phyloP scores from a whole-genome alignment of 2,113 vertebrate genomes.

The Clupea harengus region DNA sequence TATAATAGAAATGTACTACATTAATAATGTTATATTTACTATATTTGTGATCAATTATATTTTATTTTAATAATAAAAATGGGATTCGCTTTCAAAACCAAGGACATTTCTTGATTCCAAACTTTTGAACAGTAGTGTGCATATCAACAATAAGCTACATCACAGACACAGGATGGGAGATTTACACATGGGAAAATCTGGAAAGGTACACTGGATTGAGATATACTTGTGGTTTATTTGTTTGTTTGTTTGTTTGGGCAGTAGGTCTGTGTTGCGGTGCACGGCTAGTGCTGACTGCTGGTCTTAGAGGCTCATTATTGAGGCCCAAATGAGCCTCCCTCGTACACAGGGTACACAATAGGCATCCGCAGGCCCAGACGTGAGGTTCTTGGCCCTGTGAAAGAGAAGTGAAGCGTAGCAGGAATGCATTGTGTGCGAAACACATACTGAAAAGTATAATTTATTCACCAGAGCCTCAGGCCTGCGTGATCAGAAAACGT shows the following conservation, averaged over 20 bases:
- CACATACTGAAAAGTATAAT: not conserved
- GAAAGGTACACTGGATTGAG: too few species aligned
- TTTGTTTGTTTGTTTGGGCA: too few species aligned
- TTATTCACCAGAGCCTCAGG: not conserved
- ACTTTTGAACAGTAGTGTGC: not conserved
- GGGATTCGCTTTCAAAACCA: not conserved
- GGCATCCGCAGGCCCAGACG: not conserved
- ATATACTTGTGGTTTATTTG: too few species aligned
- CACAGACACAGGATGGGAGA: not conserved
- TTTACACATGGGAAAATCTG: not conserved
- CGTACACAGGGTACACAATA: not conserved
- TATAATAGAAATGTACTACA: too few species aligned
- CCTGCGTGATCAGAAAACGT: not conserved
- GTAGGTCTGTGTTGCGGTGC: too few species aligned
- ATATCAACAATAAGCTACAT: not conserved
- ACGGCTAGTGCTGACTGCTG: too few species aligned
- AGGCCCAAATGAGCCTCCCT: not conserved
- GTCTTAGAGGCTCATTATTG: not conserved
- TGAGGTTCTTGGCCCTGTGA: not conserved
- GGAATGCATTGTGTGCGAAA: not conserved
- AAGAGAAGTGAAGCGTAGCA: not conserved
- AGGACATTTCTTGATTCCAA: not conserved
- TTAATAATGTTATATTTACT: too few species aligned
- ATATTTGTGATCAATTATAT: not conserved
- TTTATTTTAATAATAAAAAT: too few species aligned